Conservation (phyloP, 1,140 invertebrate species). For the Centruroides vittatus region DNA sequence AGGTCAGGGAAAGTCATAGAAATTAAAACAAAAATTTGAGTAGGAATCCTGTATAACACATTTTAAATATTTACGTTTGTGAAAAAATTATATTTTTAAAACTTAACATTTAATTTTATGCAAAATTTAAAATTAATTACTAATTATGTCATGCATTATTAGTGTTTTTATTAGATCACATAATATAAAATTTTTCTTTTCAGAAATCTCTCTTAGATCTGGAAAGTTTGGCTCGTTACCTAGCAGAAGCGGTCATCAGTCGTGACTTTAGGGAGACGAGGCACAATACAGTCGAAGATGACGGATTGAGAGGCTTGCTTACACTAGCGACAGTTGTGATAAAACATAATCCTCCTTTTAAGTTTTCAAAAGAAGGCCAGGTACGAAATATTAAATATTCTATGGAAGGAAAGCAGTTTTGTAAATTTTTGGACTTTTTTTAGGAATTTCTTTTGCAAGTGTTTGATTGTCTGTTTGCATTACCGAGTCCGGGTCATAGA, state of each 20-base stretch:
- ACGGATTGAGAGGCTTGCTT: slow-evolving; percentile 74
- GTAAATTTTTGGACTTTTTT: not conserved
- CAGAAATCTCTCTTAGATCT: slow-evolving; percentile 40
- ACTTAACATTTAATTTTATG: too few species aligned
- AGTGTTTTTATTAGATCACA: not conserved
- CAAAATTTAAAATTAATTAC: too few species aligned
- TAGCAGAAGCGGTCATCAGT: slow-evolving; percentile 54
- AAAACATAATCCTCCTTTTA: slow-evolving; percentile 74
- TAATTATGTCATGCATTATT: not conserved
- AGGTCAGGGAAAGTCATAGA: too few species aligned
- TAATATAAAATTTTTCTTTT: slow-evolving; percentile 1
- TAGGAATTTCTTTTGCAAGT: slow-evolving; percentile 40
- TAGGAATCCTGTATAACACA: too few species aligned
- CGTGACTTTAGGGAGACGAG: slow-evolving; percentile 68
- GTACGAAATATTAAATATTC: slow-evolving; percentile 17
- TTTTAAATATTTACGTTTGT: too few species aligned
- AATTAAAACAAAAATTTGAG: too few species aligned
- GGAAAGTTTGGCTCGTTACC: slow-evolving; percentile 55
- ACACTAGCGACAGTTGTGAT: slow-evolving; percentile 70
- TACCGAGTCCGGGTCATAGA: slow-evolving; percentile 66
- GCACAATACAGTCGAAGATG: slow-evolving; percentile 66
- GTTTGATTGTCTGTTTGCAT: slow-evolving; percentile 75
- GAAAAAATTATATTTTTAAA: too few species aligned
- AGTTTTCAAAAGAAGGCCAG: slow-evolving; percentile 59
- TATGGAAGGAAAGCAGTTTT: too few species aligned